Conservation (phyloP, 2,797 vertebrate genomes). For the Oreochromis mossambicus region DNA sequence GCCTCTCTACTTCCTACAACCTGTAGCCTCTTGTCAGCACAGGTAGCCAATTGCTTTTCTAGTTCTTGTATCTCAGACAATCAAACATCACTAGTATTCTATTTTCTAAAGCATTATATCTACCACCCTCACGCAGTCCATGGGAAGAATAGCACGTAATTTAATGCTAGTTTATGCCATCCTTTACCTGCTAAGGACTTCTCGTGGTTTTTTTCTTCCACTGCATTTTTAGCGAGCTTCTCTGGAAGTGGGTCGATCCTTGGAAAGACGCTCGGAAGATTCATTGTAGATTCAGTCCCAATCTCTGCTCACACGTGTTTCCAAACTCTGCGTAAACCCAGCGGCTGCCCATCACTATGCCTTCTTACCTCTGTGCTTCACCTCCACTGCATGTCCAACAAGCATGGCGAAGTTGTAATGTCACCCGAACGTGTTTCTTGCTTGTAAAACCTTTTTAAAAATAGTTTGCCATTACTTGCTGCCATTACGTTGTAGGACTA, state of each 20-base stretch:
- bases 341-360: constrained; percentile 36
- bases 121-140: constrained; percentile 32
- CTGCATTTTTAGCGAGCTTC: constrained; percentile 22
- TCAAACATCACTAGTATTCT: constrained; percentile 65
- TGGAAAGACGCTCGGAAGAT: constrained; percentile 14
- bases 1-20: constrained; percentile 52
- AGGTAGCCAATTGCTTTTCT: constrained; percentile 59
- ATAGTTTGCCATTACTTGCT: constrained; percentile 65
- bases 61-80: constrained; percentile 70
- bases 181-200: constrained; percentile 45
- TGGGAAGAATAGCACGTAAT: constrained; percentile 52
- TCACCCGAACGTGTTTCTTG: constrained; percentile 68
- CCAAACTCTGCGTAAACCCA: constrained; percentile 23
- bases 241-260: constrained; percentile 26
- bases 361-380: constrained; percentile 64
- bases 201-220: constrained; percentile 34
- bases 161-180: constrained; percentile 49
- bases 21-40: constrained; percentile 64
- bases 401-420: constrained; percentile 65
- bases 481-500: constrained; percentile 63
- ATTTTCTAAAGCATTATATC: constrained; percentile 61
- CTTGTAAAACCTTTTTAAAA: constrained; percentile 43
- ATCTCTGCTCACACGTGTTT: constrained; percentile 20
- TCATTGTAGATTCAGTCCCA: constrained; percentile 24
- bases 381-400: constrained; percentile 68